These are phyloP conservation scores for Anser cygnoides DNA, from an alignment of 2,113 vertebrate genomes.

Conservation along the genomic window DNA sequence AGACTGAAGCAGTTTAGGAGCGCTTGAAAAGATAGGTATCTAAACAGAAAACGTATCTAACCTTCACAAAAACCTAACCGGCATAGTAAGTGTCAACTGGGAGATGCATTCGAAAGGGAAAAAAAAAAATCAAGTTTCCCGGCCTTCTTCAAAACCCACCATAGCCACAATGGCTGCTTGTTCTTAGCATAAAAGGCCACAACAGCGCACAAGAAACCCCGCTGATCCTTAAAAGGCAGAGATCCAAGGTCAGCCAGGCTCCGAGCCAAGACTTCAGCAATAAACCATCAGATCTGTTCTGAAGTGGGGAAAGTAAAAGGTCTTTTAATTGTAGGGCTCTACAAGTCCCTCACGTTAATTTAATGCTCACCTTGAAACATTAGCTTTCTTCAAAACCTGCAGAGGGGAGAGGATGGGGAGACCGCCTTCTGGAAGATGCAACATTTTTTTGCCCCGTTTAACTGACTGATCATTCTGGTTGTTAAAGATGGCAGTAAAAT, in stretches of 20 bases:
- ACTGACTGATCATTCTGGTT: fast-evolving
- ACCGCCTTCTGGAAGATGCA: neutral
- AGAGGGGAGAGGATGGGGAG: fast-evolving
- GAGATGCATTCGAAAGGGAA: neutral
- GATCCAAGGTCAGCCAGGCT: conserved; percentile 62
- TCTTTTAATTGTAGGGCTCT: conserved; percentile 37
- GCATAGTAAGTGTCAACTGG: fast-evolving
- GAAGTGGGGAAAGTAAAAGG: conserved; percentile 8
- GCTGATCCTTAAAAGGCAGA: conserved; percentile 2
- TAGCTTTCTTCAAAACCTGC: neutral
- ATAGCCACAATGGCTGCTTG: conserved; percentile 15
- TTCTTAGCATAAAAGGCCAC: conserved; percentile 40
- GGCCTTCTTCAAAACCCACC: neutral
- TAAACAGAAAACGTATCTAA: neutral
- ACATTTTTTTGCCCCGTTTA: fast-evolving
- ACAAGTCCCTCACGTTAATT: neutral
- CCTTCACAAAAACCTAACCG: neutral
- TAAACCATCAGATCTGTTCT: conserved; percentile 4
- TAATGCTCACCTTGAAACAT: neutral
- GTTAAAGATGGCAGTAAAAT: fast-evolving
- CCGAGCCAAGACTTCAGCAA: conserved; percentile 20
- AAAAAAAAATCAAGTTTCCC: neutral
- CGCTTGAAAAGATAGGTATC: neutral
- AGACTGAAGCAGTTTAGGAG: neutral
- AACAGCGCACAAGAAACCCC: conserved; percentile 10